Conservation (phyloP, 2,113 vertebrate genomes). For the Astatoreochromis straeleni region DNA sequence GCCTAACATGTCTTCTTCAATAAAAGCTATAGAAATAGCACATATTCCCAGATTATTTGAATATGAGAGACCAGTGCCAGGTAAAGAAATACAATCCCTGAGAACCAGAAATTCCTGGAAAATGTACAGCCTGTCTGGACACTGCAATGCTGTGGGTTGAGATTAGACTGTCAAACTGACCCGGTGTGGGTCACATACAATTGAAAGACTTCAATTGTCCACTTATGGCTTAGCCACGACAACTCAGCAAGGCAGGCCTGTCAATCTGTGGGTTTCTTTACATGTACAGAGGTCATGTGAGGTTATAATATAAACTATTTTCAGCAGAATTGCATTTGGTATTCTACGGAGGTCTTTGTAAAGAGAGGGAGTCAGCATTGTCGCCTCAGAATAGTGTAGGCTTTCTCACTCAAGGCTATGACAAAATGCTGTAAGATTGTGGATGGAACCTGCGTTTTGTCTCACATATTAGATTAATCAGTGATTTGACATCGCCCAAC, state of each 20-base stretch:
- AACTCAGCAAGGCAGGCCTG: background rate
- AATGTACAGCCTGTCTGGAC: background rate
- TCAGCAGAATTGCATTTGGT: background rate
- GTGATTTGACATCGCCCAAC: background rate
- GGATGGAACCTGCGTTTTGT: background rate
- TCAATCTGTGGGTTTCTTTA: background rate
- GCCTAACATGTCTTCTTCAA: constrained; percentile 30
- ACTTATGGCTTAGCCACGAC: background rate
- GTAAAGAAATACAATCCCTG: constrained; percentile 24
- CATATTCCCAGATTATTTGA: constrained; percentile 6
- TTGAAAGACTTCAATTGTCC: constrained; percentile 11
- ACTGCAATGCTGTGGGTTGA: background rate
- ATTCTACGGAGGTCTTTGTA: background rate
- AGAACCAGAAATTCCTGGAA: constrained; percentile 14
- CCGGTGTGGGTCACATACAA: background rate
- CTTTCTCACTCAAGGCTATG: background rate
- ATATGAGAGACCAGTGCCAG: background rate
- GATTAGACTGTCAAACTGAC: background rate
- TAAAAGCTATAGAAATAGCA: background rate
- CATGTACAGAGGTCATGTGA: background rate
- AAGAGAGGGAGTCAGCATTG: background rate
- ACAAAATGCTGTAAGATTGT: background rate
- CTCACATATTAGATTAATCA: background rate
- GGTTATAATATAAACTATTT: background rate
- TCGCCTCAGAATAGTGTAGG: background rate